phyloP scores from a whole-genome alignment of 1,140 invertebrate species.

The Bombus superbus region DNA sequence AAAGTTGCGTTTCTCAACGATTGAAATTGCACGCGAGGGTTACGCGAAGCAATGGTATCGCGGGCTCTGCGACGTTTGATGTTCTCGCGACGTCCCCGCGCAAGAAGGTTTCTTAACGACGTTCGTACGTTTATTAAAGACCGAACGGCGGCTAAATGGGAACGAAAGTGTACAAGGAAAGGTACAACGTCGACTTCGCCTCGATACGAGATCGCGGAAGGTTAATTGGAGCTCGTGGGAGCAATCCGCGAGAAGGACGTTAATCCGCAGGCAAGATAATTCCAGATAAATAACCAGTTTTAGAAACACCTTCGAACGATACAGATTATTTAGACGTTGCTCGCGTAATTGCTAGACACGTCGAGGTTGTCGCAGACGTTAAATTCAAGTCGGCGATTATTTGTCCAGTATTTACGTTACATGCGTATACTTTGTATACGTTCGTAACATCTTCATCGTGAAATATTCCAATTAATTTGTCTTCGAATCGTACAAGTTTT shows the following conservation, averaged over 20 bases:
- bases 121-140: neutral
- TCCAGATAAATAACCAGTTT: neutral
- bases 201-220: conserved; percentile 1
- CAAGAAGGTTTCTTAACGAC: neutral
- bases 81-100: neutral
- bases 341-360: neutral
- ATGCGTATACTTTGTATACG: no score
- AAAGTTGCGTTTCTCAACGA: neutral
- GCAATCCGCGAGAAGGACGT: conserved; percentile 9
- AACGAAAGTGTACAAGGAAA: conserved; percentile 6
- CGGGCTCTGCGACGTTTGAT: neutral
- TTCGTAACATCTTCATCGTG: no score
- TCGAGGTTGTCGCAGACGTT: neutral
- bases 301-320: neutral
- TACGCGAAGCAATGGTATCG: neutral
- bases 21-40: neutral
- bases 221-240: conserved; percentile 19
- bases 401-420: neutral
- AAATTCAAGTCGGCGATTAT: no score
- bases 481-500: no score
- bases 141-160: neutral
- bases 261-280: conserved; percentile 11
- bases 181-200: neutral
- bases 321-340: neutral
- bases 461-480: no score